Evolutionary conservation across 2,888 invertebrate genomes (phyloP), one percentile per base, ranked within the genome.

Genomic region (Campaea margaritaria): DNA sequence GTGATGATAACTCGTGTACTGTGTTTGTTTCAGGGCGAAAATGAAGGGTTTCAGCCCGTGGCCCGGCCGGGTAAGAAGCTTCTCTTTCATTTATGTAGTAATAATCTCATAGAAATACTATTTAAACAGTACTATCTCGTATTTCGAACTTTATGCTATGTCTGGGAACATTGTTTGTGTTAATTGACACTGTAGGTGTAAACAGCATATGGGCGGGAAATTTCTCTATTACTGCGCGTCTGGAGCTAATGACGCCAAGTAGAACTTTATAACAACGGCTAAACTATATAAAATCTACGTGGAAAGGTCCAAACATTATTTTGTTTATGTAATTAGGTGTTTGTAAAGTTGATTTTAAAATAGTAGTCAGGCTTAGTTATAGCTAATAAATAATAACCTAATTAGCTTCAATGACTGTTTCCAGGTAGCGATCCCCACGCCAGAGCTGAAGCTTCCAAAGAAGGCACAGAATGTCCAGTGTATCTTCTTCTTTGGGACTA

Each of bases 31-130:
- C 94, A 99, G 98, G 98, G 98, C 98, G 60, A 98, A 98, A 95
- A 98, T 99, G 98, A 98, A 98, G 94, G 97, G 98, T 75, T 98
- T 97, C 93, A 96, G 97, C 72, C 97, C 98, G 69, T 99, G 99
- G 99, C 98, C 99, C 67, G 98, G 97, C 91, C 96, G 97, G 95
- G 98, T 98, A 95, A 96, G 97, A 95, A 85, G 86, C 81, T 78
- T 81, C 75, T 69, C 72, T 79, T 80, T 75, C 73, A 68, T 76
- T 75, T 70, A 69, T 64, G 54, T 28, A 53, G 55, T 57, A 48
- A 59, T 67, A 67, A 63, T 44, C 39, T 47, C 54, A 8, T 16
- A 44, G 55, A 54, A 49, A 51, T 42, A 61, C 43, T 50, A 51
- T 62, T 58, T 67, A 68, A 66, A 72, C 61, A 69, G 52, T 38